Percentiles rank a stretch among this genome's conserved stretches.
These are phyloP conservation scores for Aurelia coerulea DNA, from an alignment of 30 jellyfish, hydroid and myxozoan species.

Conservation along the genomic window DNA sequence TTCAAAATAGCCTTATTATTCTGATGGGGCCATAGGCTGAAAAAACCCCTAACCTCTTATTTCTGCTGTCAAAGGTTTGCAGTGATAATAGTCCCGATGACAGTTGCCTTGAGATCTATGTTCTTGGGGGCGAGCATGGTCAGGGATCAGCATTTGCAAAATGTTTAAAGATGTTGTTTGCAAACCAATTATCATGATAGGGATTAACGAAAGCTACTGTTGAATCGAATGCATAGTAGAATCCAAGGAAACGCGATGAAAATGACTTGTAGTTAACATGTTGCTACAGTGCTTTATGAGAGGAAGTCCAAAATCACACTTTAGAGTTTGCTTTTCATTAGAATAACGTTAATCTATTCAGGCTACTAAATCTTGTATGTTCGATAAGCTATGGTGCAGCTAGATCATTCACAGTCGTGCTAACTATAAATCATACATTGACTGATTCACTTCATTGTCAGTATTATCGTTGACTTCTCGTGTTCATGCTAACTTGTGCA, in stretches of 20 bases:
- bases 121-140: not conserved
- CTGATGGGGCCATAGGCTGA: no score
- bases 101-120: not conserved
- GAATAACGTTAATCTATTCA: conserved; percentile 15
- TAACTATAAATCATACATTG: conserved; percentile 9
- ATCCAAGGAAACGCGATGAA: conserved; percentile 1
- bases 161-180: conserved; percentile 3
- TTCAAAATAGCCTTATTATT: no score
- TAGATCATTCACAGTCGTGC: conserved; percentile 39
- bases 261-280: not conserved
- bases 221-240: not conserved
- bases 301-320: no score
- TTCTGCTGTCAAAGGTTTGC: no score
- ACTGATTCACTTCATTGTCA: conserved; percentile 11
- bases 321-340: not conserved
- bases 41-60: no score
- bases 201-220: not conserved
- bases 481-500: conserved; percentile 9
- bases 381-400: conserved; percentile 20
- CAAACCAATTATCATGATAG: conserved; percentile 29
- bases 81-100: no score
- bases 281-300: no score
- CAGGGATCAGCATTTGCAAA: not conserved
- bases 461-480: conserved; percentile 6
- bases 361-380: not conserved